Percentiles rank a stretch among this genome's conserved stretches.
Conservation (phyloP, 2,888 invertebrate genomes). For the Megamerina dolium region DNA sequence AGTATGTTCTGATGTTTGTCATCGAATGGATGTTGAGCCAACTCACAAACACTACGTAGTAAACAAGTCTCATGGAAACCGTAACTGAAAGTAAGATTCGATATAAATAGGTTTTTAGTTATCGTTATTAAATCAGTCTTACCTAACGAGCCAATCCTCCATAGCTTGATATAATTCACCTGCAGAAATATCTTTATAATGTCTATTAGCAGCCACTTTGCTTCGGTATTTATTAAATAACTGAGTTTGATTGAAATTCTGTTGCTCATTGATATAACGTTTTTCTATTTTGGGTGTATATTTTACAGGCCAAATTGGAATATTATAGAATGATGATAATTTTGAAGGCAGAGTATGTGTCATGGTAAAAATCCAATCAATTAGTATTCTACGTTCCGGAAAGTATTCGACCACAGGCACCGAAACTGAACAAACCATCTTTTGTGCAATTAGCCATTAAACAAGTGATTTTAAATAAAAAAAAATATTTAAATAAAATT, state of each 20-base stretch:
- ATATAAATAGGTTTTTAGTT: too few relatives aligned
- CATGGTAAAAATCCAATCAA: slow-evolving; percentile 48
- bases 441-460: too few relatives aligned
- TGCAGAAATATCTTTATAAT: slow-evolving; percentile 45
- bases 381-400: slow-evolving; percentile 38
- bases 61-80: slow-evolving; percentile 64
- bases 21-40: slow-evolving; percentile 58
- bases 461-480: too few relatives aligned
- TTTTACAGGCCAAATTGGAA: slow-evolving; percentile 44
- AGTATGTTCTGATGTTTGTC: slow-evolving; percentile 53
- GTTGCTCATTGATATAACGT: slow-evolving; percentile 14
- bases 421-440: slow-evolving; percentile 43
- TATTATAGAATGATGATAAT: slow-evolving; percentile 38
- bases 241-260: slow-evolving; percentile 7
- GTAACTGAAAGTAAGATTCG: slow-evolving; percentile 57
- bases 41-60: slow-evolving; percentile 62
- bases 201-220: slow-evolving; percentile 19
- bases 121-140: too few relatives aligned
- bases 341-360: slow-evolving; percentile 39
- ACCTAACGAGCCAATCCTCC: slow-evolving; percentile 35
- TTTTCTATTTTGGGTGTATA: slow-evolving; percentile 17
- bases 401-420: slow-evolving; percentile 37
- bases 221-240: slow-evolving; percentile 21
- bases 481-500: too few relatives aligned
- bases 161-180: slow-evolving; percentile 43